phyloP scores from a whole-genome alignment of 2,797 vertebrate species.

The Pipistrellus nathusii region DNA sequence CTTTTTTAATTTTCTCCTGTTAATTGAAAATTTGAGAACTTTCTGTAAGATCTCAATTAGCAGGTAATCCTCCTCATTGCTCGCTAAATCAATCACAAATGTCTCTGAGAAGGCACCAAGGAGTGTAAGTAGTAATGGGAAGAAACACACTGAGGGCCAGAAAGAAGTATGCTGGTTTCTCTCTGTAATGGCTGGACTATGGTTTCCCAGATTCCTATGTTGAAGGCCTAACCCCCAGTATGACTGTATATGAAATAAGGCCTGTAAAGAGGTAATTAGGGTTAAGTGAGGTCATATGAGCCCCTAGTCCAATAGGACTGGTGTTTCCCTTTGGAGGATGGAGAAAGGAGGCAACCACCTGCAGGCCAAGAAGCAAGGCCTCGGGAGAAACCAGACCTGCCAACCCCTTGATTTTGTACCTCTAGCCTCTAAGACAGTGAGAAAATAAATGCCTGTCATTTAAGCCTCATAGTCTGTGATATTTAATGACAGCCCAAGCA shows the following conservation, averaged over 20 bases:
- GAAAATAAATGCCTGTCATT: neutral
- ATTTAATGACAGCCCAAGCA: neutral
- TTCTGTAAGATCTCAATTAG: neutral
- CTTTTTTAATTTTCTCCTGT: neutral
- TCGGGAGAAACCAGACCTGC: neutral
- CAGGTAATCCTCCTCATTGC: neutral
- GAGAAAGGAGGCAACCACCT: neutral
- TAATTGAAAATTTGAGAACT: neutral
- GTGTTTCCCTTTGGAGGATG: neutral
- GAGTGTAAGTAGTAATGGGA: neutral
- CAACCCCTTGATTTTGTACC: neutral
- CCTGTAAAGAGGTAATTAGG: conserved; percentile 4
- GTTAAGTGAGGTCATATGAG: neutral
- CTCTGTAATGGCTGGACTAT: neutral
- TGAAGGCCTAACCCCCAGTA: neutral
- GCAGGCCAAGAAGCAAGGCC: neutral
- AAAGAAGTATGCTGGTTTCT: neutral
- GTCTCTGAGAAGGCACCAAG: neutral
- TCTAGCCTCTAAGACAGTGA: neutral
- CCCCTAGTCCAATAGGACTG: neutral
- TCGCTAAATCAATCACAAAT: conserved; percentile 9
- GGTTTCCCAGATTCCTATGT: neutral
- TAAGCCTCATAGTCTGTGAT: neutral
- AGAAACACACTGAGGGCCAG: neutral
- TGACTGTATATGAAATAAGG: neutral